Conservation (phyloP, 2,888 invertebrate genomes). For the Lacanobia oleracea region DNA sequence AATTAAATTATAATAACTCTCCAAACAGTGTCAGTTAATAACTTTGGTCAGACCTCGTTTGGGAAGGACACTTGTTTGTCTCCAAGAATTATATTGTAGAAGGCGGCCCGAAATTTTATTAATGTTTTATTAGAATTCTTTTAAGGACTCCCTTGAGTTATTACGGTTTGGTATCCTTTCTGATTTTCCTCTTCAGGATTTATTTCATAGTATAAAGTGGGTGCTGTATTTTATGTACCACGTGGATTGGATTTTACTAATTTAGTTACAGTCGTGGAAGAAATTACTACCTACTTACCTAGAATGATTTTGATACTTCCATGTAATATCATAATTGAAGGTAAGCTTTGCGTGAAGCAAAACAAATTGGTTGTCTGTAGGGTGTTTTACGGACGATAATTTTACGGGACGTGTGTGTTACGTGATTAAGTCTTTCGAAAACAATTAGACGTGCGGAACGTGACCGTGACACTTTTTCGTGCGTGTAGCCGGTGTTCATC, state of each 20-base stretch:
- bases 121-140: conserved; percentile 60
- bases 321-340: neutral
- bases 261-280: neutral
- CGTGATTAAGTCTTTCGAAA: too few species aligned
- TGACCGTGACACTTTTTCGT: too few species aligned
- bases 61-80: conserved; percentile 55
- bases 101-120: conserved; percentile 58
- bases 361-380: too few species aligned
- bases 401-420: too few species aligned
- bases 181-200: conserved; percentile 28
- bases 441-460: too few species aligned
- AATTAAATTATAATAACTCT: conserved; percentile 7
- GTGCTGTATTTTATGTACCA: neutral
- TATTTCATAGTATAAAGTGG: conserved; percentile 1
- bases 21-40: conserved; percentile 47
- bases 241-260: neutral
- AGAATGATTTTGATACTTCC: neutral
- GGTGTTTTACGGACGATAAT: too few species aligned
- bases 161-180: conserved; percentile 25
- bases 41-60: conserved; percentile 40
- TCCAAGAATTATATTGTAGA: conserved; percentile 62
- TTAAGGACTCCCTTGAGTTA: conserved; percentile 43
- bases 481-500: too few species aligned
- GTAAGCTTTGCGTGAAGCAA: too few species aligned
- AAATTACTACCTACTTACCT: neutral